These are phyloP conservation scores for Peromyscus nudipes DNA, from an alignment of 2,797 vertebrate species.

Conservation along the genomic window DNA sequence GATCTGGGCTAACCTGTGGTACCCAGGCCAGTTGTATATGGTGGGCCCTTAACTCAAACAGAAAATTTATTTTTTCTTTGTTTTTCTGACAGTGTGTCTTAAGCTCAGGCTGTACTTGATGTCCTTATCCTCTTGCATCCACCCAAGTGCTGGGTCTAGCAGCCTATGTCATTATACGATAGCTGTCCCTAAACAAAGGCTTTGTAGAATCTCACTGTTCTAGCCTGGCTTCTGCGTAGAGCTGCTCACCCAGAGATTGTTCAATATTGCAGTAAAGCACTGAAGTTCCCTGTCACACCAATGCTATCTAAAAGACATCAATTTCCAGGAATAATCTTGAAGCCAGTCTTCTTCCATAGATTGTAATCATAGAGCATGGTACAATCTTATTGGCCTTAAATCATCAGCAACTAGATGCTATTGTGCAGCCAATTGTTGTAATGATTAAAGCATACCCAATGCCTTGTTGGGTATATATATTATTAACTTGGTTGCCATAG, in stretches of 20 bases:
- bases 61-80: background rate
- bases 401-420: slow-evolving; percentile 4
- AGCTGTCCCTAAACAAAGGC: background rate
- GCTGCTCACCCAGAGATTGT: background rate
- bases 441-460: background rate
- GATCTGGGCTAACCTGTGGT: background rate
- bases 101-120: background rate
- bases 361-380: slow-evolving; percentile 5
- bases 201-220: background rate
- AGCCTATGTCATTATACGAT: no score
- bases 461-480: background rate
- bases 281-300: background rate
- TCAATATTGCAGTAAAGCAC: background rate
- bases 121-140: background rate
- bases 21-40: background rate
- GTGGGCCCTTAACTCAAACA: background rate
- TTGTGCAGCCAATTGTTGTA: background rate
- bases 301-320: background rate
- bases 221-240: background rate
- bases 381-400: background rate
- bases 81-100: background rate
- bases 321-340: background rate
- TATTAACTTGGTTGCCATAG: background rate
- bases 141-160: background rate
- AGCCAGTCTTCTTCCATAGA: background rate